Conservation (phyloP, 2,888 invertebrate species). For the Dastarcus helophoroides region DNA sequence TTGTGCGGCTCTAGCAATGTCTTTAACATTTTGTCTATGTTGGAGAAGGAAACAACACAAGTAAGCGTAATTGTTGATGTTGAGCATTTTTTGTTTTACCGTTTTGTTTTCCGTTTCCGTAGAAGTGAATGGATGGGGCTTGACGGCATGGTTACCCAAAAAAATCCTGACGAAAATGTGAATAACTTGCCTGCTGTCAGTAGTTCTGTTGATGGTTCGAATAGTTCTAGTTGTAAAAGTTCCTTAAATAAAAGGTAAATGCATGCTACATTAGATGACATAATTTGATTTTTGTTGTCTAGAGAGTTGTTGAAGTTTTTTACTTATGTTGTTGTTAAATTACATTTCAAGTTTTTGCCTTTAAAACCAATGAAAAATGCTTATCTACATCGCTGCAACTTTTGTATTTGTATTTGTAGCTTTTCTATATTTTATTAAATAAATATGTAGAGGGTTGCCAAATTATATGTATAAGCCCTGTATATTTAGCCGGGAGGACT, state of each 20-base stretch:
- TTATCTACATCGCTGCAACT: too few species aligned
- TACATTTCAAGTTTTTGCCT: too few species aligned
- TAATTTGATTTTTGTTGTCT: not conserved
- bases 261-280: not conserved
- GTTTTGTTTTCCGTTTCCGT: constrained; percentile 15
- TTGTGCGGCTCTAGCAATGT: constrained; percentile 27
- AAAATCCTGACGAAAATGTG: constrained; percentile 53
- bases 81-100: constrained; percentile 2
- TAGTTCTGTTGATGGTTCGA: constrained; percentile 23
- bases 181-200: constrained; percentile 36
- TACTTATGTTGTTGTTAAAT: not conserved
- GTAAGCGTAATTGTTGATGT: constrained; percentile 23
- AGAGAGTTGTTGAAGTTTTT: not conserved
- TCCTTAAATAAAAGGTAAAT: constrained; percentile 37
- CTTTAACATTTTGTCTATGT: constrained; percentile 31
- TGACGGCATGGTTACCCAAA: constrained; percentile 61
- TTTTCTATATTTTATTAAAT: too few species aligned
- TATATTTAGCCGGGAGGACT: too few species aligned
- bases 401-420: too few species aligned
- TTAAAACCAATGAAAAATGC: too few species aligned
- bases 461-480: too few species aligned
- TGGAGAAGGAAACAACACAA: constrained; percentile 34
- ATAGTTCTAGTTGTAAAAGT: constrained; percentile 24
- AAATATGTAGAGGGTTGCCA: too few species aligned
- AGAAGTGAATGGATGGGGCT: constrained; percentile 62